These are phyloP conservation scores for Barbus barbus DNA, from an alignment of 2,113 vertebrate genomes.

Conservation along the genomic window DNA sequence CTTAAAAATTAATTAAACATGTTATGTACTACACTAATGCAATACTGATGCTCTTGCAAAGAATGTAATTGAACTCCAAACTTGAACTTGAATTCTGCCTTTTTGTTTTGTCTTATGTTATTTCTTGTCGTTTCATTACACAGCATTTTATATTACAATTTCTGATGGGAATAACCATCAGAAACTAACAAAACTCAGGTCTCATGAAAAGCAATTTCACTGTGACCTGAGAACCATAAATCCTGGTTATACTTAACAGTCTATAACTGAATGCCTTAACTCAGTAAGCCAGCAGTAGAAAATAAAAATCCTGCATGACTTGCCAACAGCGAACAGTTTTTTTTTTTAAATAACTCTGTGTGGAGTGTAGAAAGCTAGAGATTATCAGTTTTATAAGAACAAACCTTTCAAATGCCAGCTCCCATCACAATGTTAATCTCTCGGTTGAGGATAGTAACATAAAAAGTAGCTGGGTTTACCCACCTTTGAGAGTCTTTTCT, in stretches of 20 bases:
- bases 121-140: background rate
- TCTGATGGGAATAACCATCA: background rate
- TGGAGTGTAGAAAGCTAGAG: constrained; percentile 61
- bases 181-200: too few species aligned
- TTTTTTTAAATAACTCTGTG: constrained; percentile 40
- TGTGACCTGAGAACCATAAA: background rate
- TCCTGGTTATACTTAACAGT: background rate
- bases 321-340: constrained; percentile 53
- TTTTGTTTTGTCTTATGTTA: background rate
- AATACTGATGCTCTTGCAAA: background rate
- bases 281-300: constrained; percentile 3
- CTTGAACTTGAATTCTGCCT: background rate
- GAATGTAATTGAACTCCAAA: background rate
- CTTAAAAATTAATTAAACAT: background rate
- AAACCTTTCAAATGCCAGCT: constrained; percentile 56
- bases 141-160: background rate
- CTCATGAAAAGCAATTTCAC: background rate
- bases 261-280: background rate
- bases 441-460: constrained; percentile 70
- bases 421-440: constrained; percentile 62
- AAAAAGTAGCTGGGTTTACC: constrained; percentile 48
- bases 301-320: constrained; percentile 49
- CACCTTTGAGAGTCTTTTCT: background rate
- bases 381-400: constrained; percentile 70
- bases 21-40: background rate